These are phyloP conservation scores for Epizoanthus stellaris DNA, from an alignment of 92 coral and sea anemone species.

Conservation along the genomic window DNA sequence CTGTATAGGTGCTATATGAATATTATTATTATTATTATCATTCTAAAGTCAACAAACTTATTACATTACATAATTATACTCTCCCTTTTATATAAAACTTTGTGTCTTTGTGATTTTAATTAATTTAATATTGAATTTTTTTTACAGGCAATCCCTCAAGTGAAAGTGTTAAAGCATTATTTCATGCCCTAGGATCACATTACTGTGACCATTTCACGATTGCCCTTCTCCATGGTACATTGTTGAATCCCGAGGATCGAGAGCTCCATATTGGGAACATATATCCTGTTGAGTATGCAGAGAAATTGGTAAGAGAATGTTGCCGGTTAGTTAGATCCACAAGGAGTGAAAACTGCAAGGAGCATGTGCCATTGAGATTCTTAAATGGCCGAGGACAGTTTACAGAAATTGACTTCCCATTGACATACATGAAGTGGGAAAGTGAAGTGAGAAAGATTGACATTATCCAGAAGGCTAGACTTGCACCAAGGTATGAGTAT, in stretches of 20 bases:
- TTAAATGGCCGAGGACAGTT: neutral
- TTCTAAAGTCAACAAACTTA: no score
- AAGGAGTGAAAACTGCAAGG: neutral
- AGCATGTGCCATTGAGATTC: neutral
- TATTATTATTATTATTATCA: no score
- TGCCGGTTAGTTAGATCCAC: neutral
- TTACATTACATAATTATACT: no score
- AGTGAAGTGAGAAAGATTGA: neutral
- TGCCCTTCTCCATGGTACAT: slow-evolving; percentile 35
- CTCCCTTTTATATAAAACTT: neutral
- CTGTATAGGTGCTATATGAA: no score
- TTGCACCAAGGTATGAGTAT: neutral
- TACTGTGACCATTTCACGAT: slow-evolving; percentile 39
- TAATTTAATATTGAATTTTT: neutral
- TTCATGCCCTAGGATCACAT: slow-evolving; percentile 51
- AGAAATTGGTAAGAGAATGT: slow-evolving; percentile 5
- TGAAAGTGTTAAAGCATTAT: slow-evolving; percentile 1
- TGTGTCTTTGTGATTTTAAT: neutral
- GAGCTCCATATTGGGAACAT: slow-evolving; percentile 35
- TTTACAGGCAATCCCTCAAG: neutral
- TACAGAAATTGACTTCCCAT: slow-evolving; percentile 7
- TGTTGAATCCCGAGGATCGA: slow-evolving; percentile 11
- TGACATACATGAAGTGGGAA: neutral
- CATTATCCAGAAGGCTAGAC: neutral
- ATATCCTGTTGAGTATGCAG: slow-evolving; percentile 37